A percentile compares a stretch with the other conserved stretches of the same genome.
Evolutionary conservation across 2,113 vertebrate genomes (phyloP).

Genomic region (Garra rufa): DNA sequence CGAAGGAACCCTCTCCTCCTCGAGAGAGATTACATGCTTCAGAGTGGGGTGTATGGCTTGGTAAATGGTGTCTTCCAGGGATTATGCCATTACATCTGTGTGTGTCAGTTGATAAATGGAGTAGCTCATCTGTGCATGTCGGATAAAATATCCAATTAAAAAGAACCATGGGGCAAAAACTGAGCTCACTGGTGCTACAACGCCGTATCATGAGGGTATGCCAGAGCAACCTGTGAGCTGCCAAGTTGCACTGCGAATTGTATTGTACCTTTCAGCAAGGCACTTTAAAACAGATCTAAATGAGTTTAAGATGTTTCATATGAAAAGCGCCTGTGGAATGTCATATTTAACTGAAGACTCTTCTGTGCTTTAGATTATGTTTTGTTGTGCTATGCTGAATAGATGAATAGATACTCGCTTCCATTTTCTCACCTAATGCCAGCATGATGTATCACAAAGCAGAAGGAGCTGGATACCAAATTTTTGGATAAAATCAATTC

Average conservation of each 20-base stretch:
- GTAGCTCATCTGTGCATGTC: slow-evolving; percentile 43
- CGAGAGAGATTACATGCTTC: slow-evolving; percentile 36
- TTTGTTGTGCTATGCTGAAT: neutral
- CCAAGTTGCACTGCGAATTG: neutral
- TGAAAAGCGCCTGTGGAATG: neutral
- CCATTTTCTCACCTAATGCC: neutral
- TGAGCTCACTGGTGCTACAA: neutral
- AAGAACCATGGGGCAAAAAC: slow-evolving; percentile 40
- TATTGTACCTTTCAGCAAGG: slow-evolving; percentile 13
- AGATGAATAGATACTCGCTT: neutral
- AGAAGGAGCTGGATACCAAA: neutral
- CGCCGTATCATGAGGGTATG: neutral
- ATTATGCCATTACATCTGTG: slow-evolving; percentile 45
- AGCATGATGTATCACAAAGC: neutral
- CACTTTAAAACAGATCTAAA: neutral
- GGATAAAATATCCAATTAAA: slow-evolving; percentile 46
- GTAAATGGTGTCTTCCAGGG: slow-evolving; percentile 43
- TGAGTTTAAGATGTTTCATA: slow-evolving; percentile 1
- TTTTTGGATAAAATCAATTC: neutral
- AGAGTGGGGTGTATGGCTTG: slow-evolving; percentile 25
- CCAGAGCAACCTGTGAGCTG: neutral
- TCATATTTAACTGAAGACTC: neutral
- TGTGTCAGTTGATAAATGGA: slow-evolving; percentile 43
- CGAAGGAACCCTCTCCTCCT: slow-evolving; percentile 21
- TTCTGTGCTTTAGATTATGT: neutral